Evolutionary conservation across 1,140 invertebrate species (phyloP), one percentile per base, ranked within the genome.

Genomic region (Ptiloglossa arizonensis): DNA sequence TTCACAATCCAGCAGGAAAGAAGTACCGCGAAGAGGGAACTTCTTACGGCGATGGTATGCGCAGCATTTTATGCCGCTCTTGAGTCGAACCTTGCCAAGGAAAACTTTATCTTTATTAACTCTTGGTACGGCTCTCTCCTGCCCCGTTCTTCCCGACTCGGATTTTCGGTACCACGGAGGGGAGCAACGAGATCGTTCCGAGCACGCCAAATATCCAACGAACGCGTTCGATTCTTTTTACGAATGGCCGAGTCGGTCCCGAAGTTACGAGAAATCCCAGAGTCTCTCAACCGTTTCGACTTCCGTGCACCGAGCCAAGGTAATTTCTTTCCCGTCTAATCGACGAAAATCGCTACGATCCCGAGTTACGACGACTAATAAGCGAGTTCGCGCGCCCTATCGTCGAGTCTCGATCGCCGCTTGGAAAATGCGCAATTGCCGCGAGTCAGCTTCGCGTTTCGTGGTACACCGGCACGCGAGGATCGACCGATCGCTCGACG

Each of bases 31-130:
- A 27, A 15, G 6, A 48, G n/a, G 27, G 9, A 46, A 38, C 38
- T 63, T 32, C 57, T 35, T 44, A 27, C 22, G 57, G 50, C 32
- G 69, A 72, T 62, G 62, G 69, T 62, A 71, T 50, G 41, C 29
- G 15, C 29, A n/a, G 29, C 17, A 19, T 38, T 72, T 62, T 62
- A 24, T 22, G 69, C 56, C 35, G 29, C 5, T 50, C 41, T 35
- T 17, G 29, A 15, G 41, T 5, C 19, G 56, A 72, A 72, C 41
- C 29, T 59, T 72, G 57, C 57, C 69, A 63, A 72, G 41, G 41
- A 41, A 62, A 72, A 63, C 29, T 72, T 72, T 35, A 27, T 50
- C 57, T 63, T 48, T 63, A 63, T 62, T 72, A 72, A 72, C 69
- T 72, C n/a, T 17, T 5, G 5, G 9, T 29, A 35, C 41, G 9